Evolutionary conservation across 2,113 vertebrate species (phyloP).

Genomic region (Cyanocitta stelleri): DNA sequence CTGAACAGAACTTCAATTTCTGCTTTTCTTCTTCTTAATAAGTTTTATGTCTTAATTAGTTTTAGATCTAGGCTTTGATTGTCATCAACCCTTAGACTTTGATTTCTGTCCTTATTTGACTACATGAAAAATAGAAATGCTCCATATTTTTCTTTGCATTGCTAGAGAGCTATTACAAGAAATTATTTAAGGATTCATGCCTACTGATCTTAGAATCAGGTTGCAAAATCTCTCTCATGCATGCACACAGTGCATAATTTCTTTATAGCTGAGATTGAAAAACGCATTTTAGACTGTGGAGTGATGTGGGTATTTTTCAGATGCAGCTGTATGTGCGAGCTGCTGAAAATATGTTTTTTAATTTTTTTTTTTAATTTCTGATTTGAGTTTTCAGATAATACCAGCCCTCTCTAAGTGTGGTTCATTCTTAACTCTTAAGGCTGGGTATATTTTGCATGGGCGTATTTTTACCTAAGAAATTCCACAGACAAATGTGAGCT

Average conservation of each 20-base stretch:
- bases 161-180: background rate
- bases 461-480: background rate
- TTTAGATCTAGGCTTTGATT: background rate
- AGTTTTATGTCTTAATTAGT: background rate
- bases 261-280: background rate
- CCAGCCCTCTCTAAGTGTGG: background rate
- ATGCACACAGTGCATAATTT: background rate
- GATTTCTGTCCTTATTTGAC: background rate
- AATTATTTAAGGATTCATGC: background rate
- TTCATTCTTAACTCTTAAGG: background rate
- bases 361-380: background rate
- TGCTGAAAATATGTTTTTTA: background rate
- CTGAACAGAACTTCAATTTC: background rate
- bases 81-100: background rate
- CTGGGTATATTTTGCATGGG: background rate
- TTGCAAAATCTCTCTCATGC: background rate
- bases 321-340: background rate
- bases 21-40: background rate
- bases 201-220: background rate
- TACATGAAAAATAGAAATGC: background rate
- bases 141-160: background rate
- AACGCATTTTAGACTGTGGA: background rate
- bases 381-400: background rate
- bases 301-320: background rate
- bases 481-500: background rate